Conservation (phyloP, 2,888 invertebrate genomes). For the Epistrophe eligans region DNA sequence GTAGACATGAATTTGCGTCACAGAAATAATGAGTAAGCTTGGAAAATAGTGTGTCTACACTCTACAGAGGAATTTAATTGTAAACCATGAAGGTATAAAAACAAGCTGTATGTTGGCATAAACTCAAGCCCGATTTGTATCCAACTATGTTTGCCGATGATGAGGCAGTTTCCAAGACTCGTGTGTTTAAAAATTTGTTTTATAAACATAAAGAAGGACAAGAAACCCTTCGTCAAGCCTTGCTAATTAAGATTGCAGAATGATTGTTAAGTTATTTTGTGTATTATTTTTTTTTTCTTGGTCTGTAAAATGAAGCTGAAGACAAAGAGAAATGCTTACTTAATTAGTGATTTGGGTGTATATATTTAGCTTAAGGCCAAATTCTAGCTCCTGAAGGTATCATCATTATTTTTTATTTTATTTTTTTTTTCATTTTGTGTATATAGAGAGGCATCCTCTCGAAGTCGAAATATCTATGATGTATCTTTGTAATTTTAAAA, state of each 20-base stretch:
- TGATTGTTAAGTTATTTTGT: constrained; percentile 70
- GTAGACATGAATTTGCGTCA: constrained; percentile 64
- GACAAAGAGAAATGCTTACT: constrained; percentile 68
- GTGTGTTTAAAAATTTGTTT: constrained; percentile 49
- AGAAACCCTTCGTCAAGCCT: constrained; percentile 47
- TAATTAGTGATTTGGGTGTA: constrained; percentile 69
- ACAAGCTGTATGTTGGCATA: not conserved
- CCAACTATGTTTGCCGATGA: not conserved
- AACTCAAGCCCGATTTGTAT: constrained; percentile 17
- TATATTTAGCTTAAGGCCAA: constrained; percentile 40
- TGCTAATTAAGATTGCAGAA: constrained; percentile 76
- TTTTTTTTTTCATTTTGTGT: not conserved
- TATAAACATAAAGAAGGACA: constrained; percentile 53
- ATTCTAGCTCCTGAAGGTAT: constrained; percentile 51
- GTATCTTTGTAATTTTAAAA: constrained; percentile 63
- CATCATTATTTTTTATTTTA: constrained; percentile 23
- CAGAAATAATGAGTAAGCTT: constrained; percentile 63
- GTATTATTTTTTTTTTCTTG: constrained; percentile 1
- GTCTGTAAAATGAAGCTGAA: constrained; percentile 37
- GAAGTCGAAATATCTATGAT: constrained; percentile 59
- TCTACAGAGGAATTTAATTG: constrained; percentile 24
- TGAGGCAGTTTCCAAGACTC: constrained; percentile 36
- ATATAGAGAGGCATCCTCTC: not conserved
- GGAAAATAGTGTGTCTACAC: constrained; percentile 19
- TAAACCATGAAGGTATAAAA: constrained; percentile 20